Percentiles rank a stretch among this genome's conserved stretches.
Conservation (phyloP, 2,113 vertebrate genomes). For the Eptesicus fuscus region DNA sequence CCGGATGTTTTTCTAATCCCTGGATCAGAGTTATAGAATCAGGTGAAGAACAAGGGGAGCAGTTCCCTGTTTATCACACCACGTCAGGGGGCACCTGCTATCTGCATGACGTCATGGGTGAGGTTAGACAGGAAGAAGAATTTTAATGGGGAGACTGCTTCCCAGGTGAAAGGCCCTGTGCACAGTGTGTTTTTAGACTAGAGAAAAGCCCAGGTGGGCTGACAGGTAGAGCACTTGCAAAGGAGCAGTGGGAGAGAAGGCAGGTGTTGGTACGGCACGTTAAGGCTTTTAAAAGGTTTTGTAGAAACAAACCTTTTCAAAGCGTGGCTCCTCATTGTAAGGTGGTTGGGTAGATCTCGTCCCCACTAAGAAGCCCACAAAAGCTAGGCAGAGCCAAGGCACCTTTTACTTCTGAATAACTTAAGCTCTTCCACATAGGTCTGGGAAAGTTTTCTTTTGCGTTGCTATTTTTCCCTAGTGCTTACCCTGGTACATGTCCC, state of each 20-base stretch:
- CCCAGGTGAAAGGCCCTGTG: neutral
- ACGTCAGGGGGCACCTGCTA: neutral
- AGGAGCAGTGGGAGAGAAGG: neutral
- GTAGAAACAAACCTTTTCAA: neutral
- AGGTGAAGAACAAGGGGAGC: neutral
- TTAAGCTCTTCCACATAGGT: neutral
- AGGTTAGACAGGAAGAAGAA: neutral
- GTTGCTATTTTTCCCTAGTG: neutral
- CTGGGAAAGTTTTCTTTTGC: neutral
- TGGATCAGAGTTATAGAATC: neutral
- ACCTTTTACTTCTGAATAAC: neutral
- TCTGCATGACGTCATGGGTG: neutral
- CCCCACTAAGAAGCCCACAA: neutral
- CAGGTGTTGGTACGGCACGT: accelerated
- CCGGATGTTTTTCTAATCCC: neutral
- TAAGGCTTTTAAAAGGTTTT: neutral
- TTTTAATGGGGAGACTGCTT: neutral
- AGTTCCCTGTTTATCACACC: neutral
- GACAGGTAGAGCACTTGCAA: neutral
- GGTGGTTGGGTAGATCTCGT: neutral
- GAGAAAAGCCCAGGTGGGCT: too few species aligned
- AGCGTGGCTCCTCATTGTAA: neutral
- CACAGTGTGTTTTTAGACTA: neutral
- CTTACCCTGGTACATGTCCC: neutral
- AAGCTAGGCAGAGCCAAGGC: neutral